Base-by-base conservation (phyloP, 1,140 invertebrate genomes). In the Drosophila takahashii region DNA sequence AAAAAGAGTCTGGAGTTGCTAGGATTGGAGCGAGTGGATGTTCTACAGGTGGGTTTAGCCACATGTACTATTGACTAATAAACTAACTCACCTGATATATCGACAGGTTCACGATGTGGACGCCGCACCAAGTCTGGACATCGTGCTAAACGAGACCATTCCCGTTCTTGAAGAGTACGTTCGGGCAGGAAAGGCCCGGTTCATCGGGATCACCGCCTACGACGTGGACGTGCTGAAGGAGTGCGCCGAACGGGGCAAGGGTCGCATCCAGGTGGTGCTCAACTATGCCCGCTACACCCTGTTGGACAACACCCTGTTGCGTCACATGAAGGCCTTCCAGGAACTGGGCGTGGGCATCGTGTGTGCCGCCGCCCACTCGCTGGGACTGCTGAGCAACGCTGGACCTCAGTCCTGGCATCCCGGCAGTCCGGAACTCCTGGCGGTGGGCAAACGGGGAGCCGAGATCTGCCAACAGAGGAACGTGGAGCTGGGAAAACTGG, bases 141-240 rank as follows among this genome's bases (percentile, higher is more conserved):
- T 96, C 9, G 94, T 99, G 4, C 76, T 98, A 2, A 95, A 96
- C 26, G 96, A 98, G 93, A 98, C 97, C 0, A 90, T 98, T n/a
- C 97, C 97, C 26, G 95, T 95, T 10, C 90, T 98, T 3, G 94
- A 96, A 61, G 94, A 94, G 81, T 94, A 96, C 10, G 95, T 96
- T 7, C 93, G 94, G 10, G 93, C 95, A 13, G 96, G 96, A 8
- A 98, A 97, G 92, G 96, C 96, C 0, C 94, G 94, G 48, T 96
- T 94, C 81, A 97, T 99, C 59, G 98, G 97, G 1, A 94, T 98
- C 34, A 98, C 97, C 2, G 97, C 96, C 4, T 98, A 98, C 92
- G 96, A 97, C 5, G 92, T 98, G 4, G 94, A 95, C 7, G 92
- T 94, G 9, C 93, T 98, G 62, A 95, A 95, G 92, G 94, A 97